Conservation (phyloP, 92 coral and sea anemone genomes). For the Zoanthus solanderi region DNA sequence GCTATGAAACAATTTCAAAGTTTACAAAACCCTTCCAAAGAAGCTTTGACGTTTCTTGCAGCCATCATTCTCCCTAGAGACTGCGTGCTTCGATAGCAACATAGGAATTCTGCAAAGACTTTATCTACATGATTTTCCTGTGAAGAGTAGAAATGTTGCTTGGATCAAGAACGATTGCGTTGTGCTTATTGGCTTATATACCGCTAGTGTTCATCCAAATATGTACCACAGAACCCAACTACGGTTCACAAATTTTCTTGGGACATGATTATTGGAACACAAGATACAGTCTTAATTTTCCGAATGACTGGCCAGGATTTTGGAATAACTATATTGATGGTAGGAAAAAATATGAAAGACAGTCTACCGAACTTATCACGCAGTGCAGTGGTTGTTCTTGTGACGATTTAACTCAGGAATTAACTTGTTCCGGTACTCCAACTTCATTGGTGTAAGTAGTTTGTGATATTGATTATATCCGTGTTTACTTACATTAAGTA, state of each 20-base stretch:
- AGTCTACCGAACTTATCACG: not conserved
- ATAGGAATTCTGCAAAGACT: constrained; percentile 50
- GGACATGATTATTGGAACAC: constrained; percentile 84
- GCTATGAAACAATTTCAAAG: not conserved
- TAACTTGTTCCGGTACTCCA: constrained; percentile 64
- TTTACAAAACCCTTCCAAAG: not conserved
- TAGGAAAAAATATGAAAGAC: constrained; percentile 63
- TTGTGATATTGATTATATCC: too few species aligned
- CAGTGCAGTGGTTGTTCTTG: constrained; percentile 72
- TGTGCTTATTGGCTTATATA: constrained; percentile 21
- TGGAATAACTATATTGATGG: constrained; percentile 74
- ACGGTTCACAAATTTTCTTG: constrained; percentile 48
- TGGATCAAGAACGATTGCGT: not conserved
- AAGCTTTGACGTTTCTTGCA: not conserved
- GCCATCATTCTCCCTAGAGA: constrained; percentile 6
- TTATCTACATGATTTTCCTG: not conserved
- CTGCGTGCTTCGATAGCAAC: constrained; percentile 53
- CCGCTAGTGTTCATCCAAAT: not conserved
- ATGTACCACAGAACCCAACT: constrained; percentile 52
- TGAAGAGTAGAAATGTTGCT: not conserved
- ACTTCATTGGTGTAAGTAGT: constrained; percentile 35
- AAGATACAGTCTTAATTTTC: constrained; percentile 70
- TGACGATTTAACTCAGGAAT: constrained; percentile 32
- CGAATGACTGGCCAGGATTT: constrained; percentile 88
- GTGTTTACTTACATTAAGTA: too few species aligned